Conservation (phyloP, 2,888 invertebrate species). For the Cheilosia grossa region DNA sequence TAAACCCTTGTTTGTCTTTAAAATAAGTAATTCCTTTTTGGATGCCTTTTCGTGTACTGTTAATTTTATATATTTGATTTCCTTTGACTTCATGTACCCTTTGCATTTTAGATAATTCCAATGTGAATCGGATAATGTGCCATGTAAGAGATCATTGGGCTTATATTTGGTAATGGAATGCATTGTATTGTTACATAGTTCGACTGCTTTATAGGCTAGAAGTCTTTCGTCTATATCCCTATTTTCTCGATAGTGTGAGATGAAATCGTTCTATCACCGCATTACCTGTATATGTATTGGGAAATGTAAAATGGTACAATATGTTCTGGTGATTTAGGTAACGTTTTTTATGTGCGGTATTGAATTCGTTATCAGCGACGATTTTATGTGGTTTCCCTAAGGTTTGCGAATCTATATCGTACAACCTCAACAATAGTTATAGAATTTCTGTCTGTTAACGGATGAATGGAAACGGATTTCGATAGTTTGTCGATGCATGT, state of each 20-base stretch:
- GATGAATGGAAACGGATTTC: conserved; percentile 22
- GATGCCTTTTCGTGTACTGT: background rate
- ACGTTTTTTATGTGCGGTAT: background rate
- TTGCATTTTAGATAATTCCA: conserved; percentile 44
- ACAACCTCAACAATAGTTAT: conserved; percentile 32
- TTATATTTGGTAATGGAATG: conserved; percentile 61
- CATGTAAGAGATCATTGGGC: conserved; percentile 56
- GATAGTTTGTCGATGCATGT: conserved; percentile 43
- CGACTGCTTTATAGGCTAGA: conserved; percentile 37
- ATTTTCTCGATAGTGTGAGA: conserved; percentile 40
- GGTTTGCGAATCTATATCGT: conserved; percentile 43
- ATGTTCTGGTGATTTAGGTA: conserved; percentile 4
- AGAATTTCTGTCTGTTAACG: conserved; percentile 12
- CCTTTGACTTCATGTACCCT: conserved; percentile 26
- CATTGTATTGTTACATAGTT: conserved; percentile 59
- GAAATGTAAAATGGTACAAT: conserved; percentile 14
- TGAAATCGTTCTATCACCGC: conserved; percentile 53
- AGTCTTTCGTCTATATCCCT: conserved; percentile 46
- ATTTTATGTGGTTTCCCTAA: conserved; percentile 55
- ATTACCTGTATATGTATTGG: conserved; percentile 44
- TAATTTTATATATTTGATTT: conserved; percentile 20
- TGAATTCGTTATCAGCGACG: conserved; percentile 13
- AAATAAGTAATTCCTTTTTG: conserved; percentile 56
- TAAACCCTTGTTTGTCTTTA: conserved; percentile 47
- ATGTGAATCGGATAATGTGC: conserved; percentile 41